Evolutionary conservation across 2,888 invertebrate genomes (phyloP).

Genomic region (Macrophya annulata): DNA sequence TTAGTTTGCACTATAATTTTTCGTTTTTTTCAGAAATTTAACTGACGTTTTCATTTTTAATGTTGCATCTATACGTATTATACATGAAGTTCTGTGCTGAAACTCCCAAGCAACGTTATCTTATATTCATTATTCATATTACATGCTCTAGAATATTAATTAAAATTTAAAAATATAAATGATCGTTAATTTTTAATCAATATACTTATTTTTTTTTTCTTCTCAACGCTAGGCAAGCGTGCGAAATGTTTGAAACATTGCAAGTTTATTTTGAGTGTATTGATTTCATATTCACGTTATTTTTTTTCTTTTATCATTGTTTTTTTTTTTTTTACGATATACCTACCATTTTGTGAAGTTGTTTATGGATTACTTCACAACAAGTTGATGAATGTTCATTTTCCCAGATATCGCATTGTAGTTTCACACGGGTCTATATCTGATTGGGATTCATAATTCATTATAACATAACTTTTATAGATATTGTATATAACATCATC

Average conservation of each 20-base stretch:
- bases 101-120: constrained; percentile 66
- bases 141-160: constrained; percentile 56
- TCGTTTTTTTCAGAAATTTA: not conserved
- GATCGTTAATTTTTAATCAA: constrained; percentile 55
- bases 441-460: constrained; percentile 66
- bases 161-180: constrained; percentile 53
- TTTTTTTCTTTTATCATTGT: constrained; percentile 57
- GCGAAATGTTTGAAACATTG: constrained; percentile 47
- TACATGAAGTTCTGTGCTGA: constrained; percentile 66
- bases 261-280: constrained; percentile 50
- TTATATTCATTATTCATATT: constrained; percentile 71
- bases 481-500: constrained; percentile 35
- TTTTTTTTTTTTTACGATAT: constrained; percentile 57
- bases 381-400: constrained; percentile 67
- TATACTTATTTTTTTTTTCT: constrained; percentile 45
- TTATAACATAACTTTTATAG: not conserved
- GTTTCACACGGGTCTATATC: constrained; percentile 67
- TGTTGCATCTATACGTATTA: constrained; percentile 35
- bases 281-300: constrained; percentile 55
- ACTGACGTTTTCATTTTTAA: constrained; percentile 46
- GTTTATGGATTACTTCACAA: constrained; percentile 66
- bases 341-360: constrained; percentile 60
- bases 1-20: constrained; percentile 56
- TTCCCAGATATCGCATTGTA: constrained; percentile 70
- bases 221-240: constrained; percentile 25